Evolutionary conservation across 64 coral and sea anemone genomes (phyloP).

Genomic region (Orbicella faveolata): DNA sequence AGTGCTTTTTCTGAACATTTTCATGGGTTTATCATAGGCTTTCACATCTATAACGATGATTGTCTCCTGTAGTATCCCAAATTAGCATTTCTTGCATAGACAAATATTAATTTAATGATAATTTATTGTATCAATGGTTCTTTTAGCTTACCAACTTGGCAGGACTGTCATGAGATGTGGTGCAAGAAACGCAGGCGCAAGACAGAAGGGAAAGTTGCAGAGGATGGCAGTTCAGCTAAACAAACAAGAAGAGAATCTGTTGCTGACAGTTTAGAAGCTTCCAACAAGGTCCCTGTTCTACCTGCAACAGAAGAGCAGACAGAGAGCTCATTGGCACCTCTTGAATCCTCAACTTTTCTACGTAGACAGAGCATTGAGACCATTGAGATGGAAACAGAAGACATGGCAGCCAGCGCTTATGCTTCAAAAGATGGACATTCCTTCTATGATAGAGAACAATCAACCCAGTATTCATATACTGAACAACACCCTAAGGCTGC

Average conservation of each 20-base stretch:
- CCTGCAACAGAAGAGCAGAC: slow-evolving; percentile 3
- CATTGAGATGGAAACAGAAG: slow-evolving; percentile 47
- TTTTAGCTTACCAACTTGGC: slow-evolving; percentile 91
- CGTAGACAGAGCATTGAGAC: slow-evolving; percentile 38
- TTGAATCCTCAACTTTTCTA: neutral
- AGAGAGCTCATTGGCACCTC: neutral
- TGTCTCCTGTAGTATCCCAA: no score
- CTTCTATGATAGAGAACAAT: slow-evolving; percentile 3
- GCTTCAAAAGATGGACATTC: neutral
- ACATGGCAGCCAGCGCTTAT: neutral
- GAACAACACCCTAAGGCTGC: slow-evolving; percentile 24
- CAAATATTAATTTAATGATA: no score
- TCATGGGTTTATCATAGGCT: no score
- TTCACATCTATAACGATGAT: no score
- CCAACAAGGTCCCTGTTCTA: neutral
- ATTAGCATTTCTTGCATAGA: no score
- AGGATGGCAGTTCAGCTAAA: slow-evolving; percentile 51
- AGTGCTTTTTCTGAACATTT: no score
- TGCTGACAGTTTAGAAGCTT: slow-evolving; percentile 26
- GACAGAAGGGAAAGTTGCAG: slow-evolving; percentile 53
- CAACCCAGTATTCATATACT: slow-evolving; percentile 27
- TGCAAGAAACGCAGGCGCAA: slow-evolving; percentile 98
- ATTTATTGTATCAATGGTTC: neutral
- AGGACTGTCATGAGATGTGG: slow-evolving; percentile 99
- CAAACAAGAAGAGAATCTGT: slow-evolving; percentile 58